Evolutionary conservation across 1,140 invertebrate genomes (phyloP).

Genomic region (Orchesella cincta): DNA sequence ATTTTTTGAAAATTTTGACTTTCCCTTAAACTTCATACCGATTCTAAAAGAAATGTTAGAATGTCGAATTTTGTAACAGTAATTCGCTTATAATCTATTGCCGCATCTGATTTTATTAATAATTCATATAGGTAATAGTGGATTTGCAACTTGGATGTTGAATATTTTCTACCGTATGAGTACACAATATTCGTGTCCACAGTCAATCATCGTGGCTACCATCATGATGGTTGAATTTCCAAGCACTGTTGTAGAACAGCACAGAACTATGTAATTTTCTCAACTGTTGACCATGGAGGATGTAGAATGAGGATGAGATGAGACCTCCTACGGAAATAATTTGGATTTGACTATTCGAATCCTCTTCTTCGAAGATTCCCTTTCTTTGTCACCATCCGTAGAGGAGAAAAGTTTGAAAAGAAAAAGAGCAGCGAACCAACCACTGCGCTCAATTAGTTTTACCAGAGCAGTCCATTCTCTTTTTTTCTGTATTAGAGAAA

Average conservation of each 20-base stretch:
- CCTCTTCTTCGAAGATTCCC: neutral
- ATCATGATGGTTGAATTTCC: neutral
- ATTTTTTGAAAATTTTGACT: neutral
- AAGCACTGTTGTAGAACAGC: neutral
- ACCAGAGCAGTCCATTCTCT: neutral
- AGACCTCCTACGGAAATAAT: conserved; percentile 50
- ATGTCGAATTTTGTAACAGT: neutral
- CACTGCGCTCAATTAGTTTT: conserved; percentile 45
- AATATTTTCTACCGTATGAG: no score
- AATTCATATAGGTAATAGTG: no score
- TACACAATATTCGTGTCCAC: no score
- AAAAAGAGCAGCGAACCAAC: neutral
- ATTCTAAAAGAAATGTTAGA: neutral
- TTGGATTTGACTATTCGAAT: conserved; percentile 45
- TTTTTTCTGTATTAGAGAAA: neutral
- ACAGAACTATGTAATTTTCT: neutral
- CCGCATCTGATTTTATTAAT: no score
- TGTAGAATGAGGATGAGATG: neutral
- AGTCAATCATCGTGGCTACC: no score
- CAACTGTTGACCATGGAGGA: neutral
- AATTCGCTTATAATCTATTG: neutral
- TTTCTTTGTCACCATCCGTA: neutral
- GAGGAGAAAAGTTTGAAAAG: neutral
- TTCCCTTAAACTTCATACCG: neutral
- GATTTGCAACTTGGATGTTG: no score